Conservation (phyloP, 1,140 invertebrate species). For the Cherax quadricarinatus region DNA sequence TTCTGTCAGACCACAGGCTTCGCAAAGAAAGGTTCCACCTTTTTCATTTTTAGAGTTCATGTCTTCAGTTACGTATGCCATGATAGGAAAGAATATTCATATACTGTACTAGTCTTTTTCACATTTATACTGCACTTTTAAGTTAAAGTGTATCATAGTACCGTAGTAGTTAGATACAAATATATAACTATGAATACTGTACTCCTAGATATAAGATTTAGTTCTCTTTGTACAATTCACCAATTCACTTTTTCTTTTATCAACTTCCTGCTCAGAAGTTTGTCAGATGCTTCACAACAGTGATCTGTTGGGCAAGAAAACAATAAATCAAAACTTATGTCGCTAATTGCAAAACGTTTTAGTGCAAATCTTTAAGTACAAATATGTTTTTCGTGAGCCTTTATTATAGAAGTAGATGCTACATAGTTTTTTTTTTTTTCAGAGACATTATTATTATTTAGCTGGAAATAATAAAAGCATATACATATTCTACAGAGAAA, state of each 20-base stretch:
- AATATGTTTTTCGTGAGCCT: no score
- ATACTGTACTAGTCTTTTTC: neutral
- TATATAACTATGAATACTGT: neutral
- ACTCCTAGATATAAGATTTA: neutral
- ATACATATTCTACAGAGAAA: no score
- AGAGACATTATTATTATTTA: no score
- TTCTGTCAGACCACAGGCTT: conserved; percentile 80
- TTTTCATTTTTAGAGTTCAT: conserved; percentile 47
- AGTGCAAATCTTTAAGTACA: no score
- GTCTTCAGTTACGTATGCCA: neutral
- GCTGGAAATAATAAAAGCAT: no score
- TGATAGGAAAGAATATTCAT: neutral
- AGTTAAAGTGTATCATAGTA: neutral
- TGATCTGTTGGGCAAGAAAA: neutral
- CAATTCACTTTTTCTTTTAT: neutral
- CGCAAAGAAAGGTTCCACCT: conserved; percentile 81
- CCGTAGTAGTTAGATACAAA: no score
- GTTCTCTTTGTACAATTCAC: neutral
- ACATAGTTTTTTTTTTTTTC: no score
- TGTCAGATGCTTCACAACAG: neutral
- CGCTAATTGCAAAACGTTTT: no score
- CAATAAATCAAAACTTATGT: neutral
- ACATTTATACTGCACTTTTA: neutral
- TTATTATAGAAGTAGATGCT: no score
- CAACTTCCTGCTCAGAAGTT: neutral